phyloP scores from a whole-genome alignment of 2,113 vertebrate species.

The Drymodes brunneopygia region DNA sequence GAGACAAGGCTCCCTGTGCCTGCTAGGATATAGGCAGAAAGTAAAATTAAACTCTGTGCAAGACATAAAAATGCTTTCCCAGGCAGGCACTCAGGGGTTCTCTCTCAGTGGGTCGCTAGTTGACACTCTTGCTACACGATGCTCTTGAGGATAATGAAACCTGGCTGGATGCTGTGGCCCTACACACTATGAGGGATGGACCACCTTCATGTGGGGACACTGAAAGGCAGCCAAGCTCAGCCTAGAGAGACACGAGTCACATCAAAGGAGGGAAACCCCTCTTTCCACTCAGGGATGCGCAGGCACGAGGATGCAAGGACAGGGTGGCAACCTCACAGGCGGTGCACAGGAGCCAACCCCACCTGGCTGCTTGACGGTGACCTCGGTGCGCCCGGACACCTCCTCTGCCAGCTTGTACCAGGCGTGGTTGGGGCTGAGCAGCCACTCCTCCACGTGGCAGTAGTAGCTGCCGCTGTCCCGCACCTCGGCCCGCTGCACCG shows the following conservation, averaged over 20 bases:
- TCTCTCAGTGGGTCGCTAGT: background rate
- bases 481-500: conserved; percentile 85
- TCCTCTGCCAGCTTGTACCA: conserved; percentile 84
- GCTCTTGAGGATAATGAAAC: background rate
- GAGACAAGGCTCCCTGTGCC: background rate
- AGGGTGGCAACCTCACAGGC: fast-evolving
- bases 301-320: background rate
- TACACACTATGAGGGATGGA: fast-evolving
- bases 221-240: background rate
- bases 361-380: conserved; percentile 88
- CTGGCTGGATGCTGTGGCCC: background rate
- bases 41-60: background rate
- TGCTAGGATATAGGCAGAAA: background rate
- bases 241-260: background rate
- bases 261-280: background rate
- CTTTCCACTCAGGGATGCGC: fast-evolving
- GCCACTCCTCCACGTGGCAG: conserved; percentile 91
- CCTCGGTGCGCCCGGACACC: conserved; percentile 82
- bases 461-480: conserved; percentile 93
- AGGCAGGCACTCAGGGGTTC: background rate
- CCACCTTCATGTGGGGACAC: background rate
- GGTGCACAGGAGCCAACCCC: fast-evolving
- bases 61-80: background rate
- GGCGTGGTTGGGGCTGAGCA: conserved; percentile 75
- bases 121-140: background rate